Conservation (phyloP, 2,113 vertebrate genomes). For the Sarotherodon lohbergeri region DNA sequence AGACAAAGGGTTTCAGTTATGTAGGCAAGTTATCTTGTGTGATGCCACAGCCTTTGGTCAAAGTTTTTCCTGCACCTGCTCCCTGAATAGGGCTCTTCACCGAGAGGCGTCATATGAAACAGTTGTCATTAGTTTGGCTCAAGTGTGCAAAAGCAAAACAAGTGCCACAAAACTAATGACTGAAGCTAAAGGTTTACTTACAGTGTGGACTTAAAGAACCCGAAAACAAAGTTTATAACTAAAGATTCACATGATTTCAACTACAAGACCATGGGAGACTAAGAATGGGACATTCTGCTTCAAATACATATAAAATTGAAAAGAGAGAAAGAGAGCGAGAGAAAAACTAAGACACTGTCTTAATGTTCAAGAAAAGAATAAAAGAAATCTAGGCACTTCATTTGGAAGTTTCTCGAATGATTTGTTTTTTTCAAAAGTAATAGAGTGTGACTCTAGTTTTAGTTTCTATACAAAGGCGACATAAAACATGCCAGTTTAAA, state of each 20-base stretch:
- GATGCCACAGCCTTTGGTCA: slow-evolving; percentile 33
- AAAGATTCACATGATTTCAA: background rate
- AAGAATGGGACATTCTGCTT: background rate
- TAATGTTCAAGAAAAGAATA: background rate
- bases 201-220: background rate
- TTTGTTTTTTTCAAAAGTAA: background rate
- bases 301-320: background rate
- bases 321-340: background rate
- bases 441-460: background rate
- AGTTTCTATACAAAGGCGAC: background rate
- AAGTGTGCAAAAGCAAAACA: background rate
- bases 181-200: background rate
- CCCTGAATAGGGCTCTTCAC: slow-evolving; percentile 18
- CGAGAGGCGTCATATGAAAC: background rate
- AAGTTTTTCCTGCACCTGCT: slow-evolving; percentile 36
- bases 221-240: background rate
- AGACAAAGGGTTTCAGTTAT: slow-evolving; percentile 63
- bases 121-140: background rate
- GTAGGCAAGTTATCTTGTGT: slow-evolving; percentile 19
- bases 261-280: background rate
- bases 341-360: background rate
- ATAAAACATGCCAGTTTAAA: background rate
- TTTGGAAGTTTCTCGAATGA: background rate
- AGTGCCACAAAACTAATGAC: background rate
- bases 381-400: background rate